Evolutionary conservation across 1,140 invertebrate genomes (phyloP), one percentile per base, ranked within the genome.

Genomic region (Macrocentrus cingulum): DNA sequence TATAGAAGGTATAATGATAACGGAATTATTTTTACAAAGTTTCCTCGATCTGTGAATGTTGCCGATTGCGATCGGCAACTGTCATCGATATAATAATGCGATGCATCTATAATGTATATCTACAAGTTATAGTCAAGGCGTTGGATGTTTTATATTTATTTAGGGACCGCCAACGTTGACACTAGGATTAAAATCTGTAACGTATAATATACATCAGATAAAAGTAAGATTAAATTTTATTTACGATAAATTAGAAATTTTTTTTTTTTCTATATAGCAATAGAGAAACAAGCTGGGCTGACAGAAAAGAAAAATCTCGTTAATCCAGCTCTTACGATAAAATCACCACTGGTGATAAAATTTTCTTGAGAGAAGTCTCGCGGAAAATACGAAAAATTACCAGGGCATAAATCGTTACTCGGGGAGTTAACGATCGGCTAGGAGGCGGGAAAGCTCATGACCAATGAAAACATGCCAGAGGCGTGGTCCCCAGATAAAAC

Each of bases 341-440:
- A 52, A 56, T 44, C 51, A 46, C 50, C n/a, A 53, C 50, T 36
- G 60, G 61, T 66, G 67, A 69, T 69, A 71, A 71, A 71, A 69
- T 68, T 68, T 66, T 68, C 60, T 62, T 57, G 56, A 59, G 63
- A 61, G 59, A 63, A 60, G 63, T 61, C 61, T 64, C 62, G 67
- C 64, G 65, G 69, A 67, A 66, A 67, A 72, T 66, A 65, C 63
- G 67, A 72, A 70, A 74, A 72, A 71, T 75, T 65, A 64, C 60
- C 50, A 60, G 25, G 22, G 22, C 48, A 50, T 58, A 58, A 58
- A 58, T 58, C 37, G 56, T 42, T 55, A 65, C 9, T 46, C 25
- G 44, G n/a, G 11, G 37, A 41, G 37, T 23, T 29, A 37, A 32
- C 34, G 48, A 20, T 49, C 25, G 13, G 23, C 18, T n/a, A 44